phyloP scores from a whole-genome alignment of 2,113 vertebrate genomes.

The Rutilus rutilus region DNA sequence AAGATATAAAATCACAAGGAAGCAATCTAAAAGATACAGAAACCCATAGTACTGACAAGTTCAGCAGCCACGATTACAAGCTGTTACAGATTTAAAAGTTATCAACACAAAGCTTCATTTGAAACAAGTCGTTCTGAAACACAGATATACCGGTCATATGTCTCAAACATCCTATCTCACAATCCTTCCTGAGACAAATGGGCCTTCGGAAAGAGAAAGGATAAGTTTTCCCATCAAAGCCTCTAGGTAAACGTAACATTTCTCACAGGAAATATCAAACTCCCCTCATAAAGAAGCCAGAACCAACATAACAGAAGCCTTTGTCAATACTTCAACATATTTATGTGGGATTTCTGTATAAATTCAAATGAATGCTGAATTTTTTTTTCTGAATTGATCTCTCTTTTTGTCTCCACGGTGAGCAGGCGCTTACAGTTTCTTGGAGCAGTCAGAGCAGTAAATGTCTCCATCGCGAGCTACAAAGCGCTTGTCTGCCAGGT shows the following conservation, averaged over 20 bases:
- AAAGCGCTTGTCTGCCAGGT: constrained; percentile 91
- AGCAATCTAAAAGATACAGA: neutral
- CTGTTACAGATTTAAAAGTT: neutral
- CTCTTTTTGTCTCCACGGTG: neutral
- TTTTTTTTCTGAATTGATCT: constrained; percentile 9
- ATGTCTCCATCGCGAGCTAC: constrained; percentile 83
- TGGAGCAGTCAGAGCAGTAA: constrained; percentile 89
- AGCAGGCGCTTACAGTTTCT: constrained; percentile 77
- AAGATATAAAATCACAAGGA: neutral
- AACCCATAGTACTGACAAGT: neutral
- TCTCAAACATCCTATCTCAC: neutral
- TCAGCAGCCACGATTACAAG: neutral
- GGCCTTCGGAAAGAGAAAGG: neutral
- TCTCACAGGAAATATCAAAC: constrained; percentile 33
- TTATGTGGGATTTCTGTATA: neutral
- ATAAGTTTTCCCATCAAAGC: constrained; percentile 20
- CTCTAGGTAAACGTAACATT: constrained; percentile 10
- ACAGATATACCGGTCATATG: neutral
- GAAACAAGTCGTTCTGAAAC: neutral
- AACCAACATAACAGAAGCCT: constrained; percentile 34
- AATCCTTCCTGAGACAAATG: neutral
- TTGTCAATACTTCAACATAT: constrained; percentile 18
- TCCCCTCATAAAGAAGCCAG: constrained; percentile 28
- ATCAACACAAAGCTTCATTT: neutral
- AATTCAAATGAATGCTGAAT: constrained; percentile 10